Percentiles rank a stretch among this genome's conserved stretches.
phyloP scores from a whole-genome alignment of 2,888 invertebrate genomes.

The Pterobdella sp. region DNA sequence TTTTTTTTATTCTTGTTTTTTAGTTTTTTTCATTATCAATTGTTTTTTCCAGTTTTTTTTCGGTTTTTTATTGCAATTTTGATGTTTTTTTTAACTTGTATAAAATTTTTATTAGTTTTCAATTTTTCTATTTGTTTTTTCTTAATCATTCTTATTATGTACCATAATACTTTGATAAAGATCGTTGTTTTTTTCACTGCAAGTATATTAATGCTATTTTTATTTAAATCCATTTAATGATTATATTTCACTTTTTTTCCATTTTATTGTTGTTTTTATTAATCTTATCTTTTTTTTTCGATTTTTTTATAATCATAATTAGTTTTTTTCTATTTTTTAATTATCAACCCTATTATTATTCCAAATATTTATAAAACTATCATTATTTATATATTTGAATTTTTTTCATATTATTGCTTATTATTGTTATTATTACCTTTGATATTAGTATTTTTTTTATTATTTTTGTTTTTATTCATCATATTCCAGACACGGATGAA shows the following conservation, averaged over 20 bases:
- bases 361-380: too few relatives aligned
- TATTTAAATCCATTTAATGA: neutral
- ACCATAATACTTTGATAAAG: too few relatives aligned
- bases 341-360: slow-evolving; percentile 8
- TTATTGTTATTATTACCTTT: slow-evolving; percentile 9
- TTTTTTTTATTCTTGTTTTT: too few relatives aligned
- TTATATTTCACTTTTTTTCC: neutral
- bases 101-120: neutral
- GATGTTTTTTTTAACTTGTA: slow-evolving; percentile 4
- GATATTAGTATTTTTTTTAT: neutral
- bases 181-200: too few relatives aligned
- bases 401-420: neutral
- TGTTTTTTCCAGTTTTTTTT: too few relatives aligned
- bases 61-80: neutral
- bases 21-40: too few relatives aligned
- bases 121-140: neutral
- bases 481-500: neutral
- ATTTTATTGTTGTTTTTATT: neutral
- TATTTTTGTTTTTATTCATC: neutral
- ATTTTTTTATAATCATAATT: neutral
- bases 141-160: neutral
- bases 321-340: neutral
- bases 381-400: too few relatives aligned
- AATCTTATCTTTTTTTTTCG: neutral
- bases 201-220: neutral